Evolutionary conservation across 2,888 invertebrate species (phyloP).

Genomic region (Pemphredon lugubris): DNA sequence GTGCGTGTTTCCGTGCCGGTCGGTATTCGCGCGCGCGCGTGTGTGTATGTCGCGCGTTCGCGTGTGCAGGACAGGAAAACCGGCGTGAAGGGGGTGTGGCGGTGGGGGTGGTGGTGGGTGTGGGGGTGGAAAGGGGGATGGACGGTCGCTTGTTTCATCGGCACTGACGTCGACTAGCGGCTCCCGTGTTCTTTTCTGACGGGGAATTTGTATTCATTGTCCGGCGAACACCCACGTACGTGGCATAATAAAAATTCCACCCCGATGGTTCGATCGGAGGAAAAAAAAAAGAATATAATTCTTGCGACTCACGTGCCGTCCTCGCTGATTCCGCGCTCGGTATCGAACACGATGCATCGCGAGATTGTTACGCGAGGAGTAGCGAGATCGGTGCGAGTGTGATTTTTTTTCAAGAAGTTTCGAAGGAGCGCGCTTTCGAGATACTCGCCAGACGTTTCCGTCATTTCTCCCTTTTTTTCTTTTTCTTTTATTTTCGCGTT

Average conservation of each 20-base stretch:
- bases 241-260: conserved; percentile 71
- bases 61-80: conserved; percentile 28
- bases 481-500: not conserved
- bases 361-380: not conserved
- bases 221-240: conserved; percentile 50
- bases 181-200: conserved; percentile 67
- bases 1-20: no score
- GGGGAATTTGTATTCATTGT: conserved; percentile 73
- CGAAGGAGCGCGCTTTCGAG: not conserved
- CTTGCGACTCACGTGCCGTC: conserved; percentile 29
- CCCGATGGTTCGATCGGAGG: conserved; percentile 34
- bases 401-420: no score
- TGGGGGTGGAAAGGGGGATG: conserved; percentile 21
- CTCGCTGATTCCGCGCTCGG: not conserved
- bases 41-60: no score
- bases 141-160: conserved; percentile 62
- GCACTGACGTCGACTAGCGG: conserved; percentile 60
- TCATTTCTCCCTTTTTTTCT: no score
- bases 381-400: no score
- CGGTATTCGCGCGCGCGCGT: no score
- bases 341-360: not conserved
- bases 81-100: conserved; percentile 12
- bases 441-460: not conserved
- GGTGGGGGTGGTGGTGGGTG: not conserved
- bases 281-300: conserved; percentile 26